Evolutionary conservation across 2,888 invertebrate species (phyloP).

Genomic region (Drosophila longiperda): DNA sequence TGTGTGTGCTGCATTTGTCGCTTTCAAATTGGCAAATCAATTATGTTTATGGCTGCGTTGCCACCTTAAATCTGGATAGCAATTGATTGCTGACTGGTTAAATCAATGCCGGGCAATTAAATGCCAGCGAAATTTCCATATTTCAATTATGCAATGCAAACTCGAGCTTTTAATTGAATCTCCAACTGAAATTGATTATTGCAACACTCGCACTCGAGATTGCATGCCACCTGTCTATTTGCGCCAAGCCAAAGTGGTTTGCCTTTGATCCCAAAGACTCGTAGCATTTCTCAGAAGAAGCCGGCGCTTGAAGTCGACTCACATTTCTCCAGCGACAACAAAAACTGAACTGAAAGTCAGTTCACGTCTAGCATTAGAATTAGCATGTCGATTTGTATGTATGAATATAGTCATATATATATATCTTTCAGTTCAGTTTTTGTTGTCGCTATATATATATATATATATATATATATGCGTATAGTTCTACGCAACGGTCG

Average conservation of each 20-base stretch:
- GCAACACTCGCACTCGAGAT: conserved; percentile 6
- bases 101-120: conserved; percentile 70
- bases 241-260: conserved; percentile 6
- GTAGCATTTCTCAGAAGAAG: conserved; percentile 49
- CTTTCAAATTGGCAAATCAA: conserved; percentile 74
- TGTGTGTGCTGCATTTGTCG: conserved; percentile 30
- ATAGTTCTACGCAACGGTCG: conserved; percentile 18
- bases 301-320: conserved; percentile 52
- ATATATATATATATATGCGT: neutral
- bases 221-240: conserved; percentile 35
- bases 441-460: too few relatives aligned
- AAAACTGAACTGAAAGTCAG: neutral
- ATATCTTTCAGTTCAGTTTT: too few relatives aligned
- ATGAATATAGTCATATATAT: neutral
- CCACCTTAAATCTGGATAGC: conserved; percentile 54
- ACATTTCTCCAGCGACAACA: conserved; percentile 42
- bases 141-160: conserved; percentile 65
- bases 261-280: conserved; percentile 38
- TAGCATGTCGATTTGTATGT: conserved; percentile 12
- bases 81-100: conserved; percentile 48
- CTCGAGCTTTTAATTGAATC: conserved; percentile 50
- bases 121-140: conserved; percentile 66
- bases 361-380: conserved; percentile 20
- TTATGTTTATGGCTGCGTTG: conserved; percentile 74
- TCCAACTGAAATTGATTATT: conserved; percentile 38